Conservation (phyloP, 2,888 invertebrate species). For the Leptopilina syphax region DNA sequence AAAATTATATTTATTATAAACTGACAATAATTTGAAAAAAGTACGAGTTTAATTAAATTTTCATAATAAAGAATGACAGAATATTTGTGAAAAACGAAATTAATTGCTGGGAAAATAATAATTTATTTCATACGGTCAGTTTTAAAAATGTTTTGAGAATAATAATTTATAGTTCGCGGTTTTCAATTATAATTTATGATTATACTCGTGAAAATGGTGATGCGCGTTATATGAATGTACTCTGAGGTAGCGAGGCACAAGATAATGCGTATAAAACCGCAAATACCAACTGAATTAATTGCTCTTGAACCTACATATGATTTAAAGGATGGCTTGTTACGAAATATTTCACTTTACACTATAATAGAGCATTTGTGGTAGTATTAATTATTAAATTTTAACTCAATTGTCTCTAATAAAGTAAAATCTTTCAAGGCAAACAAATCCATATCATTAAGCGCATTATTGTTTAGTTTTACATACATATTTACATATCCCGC, state of each 20-base stretch:
- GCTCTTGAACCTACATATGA: not conserved
- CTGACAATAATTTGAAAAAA: no score
- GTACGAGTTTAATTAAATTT: no score
- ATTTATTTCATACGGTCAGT: not conserved
- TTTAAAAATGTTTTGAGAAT: not conserved
- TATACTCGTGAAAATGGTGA: constrained; percentile 2
- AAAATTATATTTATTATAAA: no score
- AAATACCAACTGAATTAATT: not conserved
- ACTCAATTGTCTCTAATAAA: not conserved
- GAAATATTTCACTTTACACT: not conserved
- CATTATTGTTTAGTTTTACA: no score
- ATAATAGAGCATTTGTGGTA: constrained; percentile 9
- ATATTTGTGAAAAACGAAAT: no score
- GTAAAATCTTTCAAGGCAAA: not conserved
- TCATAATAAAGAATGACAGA: no score
- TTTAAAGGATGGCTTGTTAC: not conserved
- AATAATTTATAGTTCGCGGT: constrained; percentile 2
- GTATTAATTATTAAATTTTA: not conserved
- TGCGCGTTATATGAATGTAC: constrained; percentile 5
- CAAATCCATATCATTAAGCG: no score
- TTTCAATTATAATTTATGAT: constrained; percentile 11
- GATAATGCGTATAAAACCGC: constrained; percentile 23
- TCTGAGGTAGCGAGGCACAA: constrained; percentile 3
- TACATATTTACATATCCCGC: no score
- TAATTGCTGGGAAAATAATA: no score